phyloP scores from a whole-genome alignment of 1,140 invertebrate genomes.

The Magallana gigas region DNA sequence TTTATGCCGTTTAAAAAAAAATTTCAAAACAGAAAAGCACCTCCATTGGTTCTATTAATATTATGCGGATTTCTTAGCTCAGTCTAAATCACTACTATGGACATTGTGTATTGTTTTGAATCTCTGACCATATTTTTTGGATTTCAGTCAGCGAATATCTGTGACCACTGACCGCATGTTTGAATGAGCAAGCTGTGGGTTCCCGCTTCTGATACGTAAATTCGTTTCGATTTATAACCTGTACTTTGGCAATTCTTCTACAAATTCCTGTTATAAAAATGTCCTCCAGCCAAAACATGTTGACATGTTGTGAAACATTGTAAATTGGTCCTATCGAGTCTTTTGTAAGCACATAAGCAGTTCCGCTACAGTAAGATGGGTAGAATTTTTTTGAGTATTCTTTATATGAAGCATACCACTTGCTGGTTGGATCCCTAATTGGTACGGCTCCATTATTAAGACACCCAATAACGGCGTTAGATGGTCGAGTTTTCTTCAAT shows the following conservation, averaged over 20 bases:
- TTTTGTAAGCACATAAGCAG: conserved; percentile 74
- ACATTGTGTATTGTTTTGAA: conserved; percentile 40
- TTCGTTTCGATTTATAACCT: conserved; percentile 14
- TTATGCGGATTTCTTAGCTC: too few relatives aligned
- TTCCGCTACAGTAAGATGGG: conserved; percentile 74
- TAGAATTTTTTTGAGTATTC: conserved; percentile 71
- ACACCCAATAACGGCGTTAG: conserved; percentile 51
- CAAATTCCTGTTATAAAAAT: conserved; percentile 75
- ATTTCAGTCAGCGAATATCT: conserved; percentile 50
- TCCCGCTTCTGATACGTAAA: conserved; percentile 51
- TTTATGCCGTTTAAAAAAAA: too few relatives aligned
- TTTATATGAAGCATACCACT: conserved; percentile 75
- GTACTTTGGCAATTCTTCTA: conserved; percentile 45
- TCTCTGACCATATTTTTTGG: conserved; percentile 56
- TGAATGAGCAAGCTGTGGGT: conserved; percentile 49
- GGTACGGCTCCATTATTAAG: conserved; percentile 46
- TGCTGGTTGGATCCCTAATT: conserved; percentile 68
- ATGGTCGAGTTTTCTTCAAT: conserved; percentile 42
- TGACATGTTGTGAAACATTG: conserved; percentile 58
- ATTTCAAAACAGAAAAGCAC: too few relatives aligned
- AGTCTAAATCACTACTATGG: background rate
- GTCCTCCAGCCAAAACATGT: conserved; percentile 76
- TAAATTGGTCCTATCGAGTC: conserved; percentile 68
- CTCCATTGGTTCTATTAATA: too few relatives aligned
- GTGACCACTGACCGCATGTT: conserved; percentile 51